Evolutionary conservation across 2,113 vertebrate genomes (phyloP), one percentile per base, ranked within the genome.

Genomic region (Cathartes aura): DNA sequence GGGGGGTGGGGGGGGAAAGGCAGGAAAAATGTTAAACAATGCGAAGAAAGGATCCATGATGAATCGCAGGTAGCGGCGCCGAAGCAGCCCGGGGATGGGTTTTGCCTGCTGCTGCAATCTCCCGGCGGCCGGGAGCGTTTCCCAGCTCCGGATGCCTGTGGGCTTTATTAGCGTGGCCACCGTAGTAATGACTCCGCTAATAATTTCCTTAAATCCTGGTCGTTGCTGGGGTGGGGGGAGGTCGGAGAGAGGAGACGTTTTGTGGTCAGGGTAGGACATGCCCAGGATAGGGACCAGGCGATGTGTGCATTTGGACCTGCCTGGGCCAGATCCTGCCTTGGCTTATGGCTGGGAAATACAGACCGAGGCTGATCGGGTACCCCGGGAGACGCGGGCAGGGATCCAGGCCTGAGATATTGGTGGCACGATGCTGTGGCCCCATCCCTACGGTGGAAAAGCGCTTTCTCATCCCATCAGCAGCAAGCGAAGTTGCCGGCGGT

Each of bases 1-100:
- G 3, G 10, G 17, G 14, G 3, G 38, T n/a, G n/a, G n/a, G 12
- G 5, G 9, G 9, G 20, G 34, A 15, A 8, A 23, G 42, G 79
- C 38, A 70, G 67, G 16, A 40, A 38, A 80, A 56, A 7, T 15
- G 63, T 14, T 11, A 19, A 84, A 96, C 96, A 95, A 96, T 93
- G 93, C 59, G 4, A 80, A 21, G 83, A 30, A 84, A 71, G 93
- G 94, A 55, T 97, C 95, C 94, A 84, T 97, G 95, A 94, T 93
- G 95, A n/a, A 58, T 18, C 1, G 40, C 84, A 93, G 96, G 96
- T 93, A 83, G 89, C 27, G 47, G 40, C 9, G 11, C 58, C 2
- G 26, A 36, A 74, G 73, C 70, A 38, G 82, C 89, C 45, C 62
- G 0, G 81, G 68, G 82, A 50, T 67, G 62, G 55, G 34, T 48